Base-by-base conservation (phyloP, 2,888 invertebrate genomes). In the Acronicta alni region DNA sequence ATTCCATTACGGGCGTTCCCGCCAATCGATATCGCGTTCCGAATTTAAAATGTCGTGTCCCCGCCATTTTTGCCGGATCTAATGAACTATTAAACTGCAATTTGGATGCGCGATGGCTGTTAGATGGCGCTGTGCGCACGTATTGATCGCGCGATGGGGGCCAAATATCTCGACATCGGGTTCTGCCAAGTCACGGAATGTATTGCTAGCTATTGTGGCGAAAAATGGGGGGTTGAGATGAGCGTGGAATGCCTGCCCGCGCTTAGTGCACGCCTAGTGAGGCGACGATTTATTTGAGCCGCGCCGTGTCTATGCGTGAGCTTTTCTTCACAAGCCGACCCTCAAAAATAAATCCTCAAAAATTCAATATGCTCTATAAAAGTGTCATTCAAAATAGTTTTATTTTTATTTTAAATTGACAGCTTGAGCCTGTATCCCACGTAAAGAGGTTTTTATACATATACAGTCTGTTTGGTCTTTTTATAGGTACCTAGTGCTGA, bases 1-100 rank as follows among this genome's bases (percentile, higher is more conserved):
- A 74, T 55, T 56, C 49, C 57, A 74, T 72, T 62, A 78, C 32
- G 42, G 30, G 72, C 79, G 79, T 78, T 75, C 81, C 82, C 82
- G 79, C 85, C 81, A 92, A 93, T 93, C 93, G 88, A 94, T 94
- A 92, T 71, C 86, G 75, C 86, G 89, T 89, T 86, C 92, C 88
- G 88, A 92, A 92, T 93, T 94, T 92, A 93, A 94, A 93, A 91
- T 88, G 89, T 85, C 79, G 83, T 86, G 89, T 89, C 91, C 90
- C 92, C 91, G 89, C 92, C 93, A 93, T 93, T 93, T 93, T 92
- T 92, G 91, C 84, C 82, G 88, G 91, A 92, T 92, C 93, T 94
- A 93, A 94, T 94, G 93, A 93, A 94, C 93, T 94, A 94, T 94
- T 94, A 94, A 93, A 94, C 82, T 94, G 93, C 90, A 93, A 94